Evolutionary conservation across 2,888 invertebrate species (phyloP).

Genomic region (Ethmia dodecea): DNA sequence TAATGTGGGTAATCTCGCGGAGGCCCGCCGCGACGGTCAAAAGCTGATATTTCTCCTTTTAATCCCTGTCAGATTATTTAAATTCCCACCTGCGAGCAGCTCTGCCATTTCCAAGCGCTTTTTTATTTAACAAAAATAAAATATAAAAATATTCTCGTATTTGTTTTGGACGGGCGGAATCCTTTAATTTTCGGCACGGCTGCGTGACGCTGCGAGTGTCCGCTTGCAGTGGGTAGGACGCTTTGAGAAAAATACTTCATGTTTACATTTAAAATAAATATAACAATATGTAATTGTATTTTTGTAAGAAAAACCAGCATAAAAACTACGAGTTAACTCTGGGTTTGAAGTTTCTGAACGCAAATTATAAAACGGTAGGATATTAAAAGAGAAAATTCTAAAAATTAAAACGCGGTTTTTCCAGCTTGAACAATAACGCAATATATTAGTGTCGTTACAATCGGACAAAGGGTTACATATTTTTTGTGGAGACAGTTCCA

Average conservation of each 20-base stretch:
- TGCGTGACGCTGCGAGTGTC: conserved; percentile 54
- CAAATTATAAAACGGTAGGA: not conserved
- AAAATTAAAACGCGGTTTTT: not conserved
- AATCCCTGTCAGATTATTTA: conserved; percentile 78
- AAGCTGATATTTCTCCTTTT: conserved; percentile 76
- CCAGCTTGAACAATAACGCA: conserved; percentile 17
- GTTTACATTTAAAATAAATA: conserved; percentile 35
- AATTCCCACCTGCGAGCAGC: conserved; percentile 73
- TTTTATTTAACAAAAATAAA: conserved; percentile 74
- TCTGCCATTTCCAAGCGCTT: conserved; percentile 45
- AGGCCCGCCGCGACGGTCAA: conserved; percentile 61
- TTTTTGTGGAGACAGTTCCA: conserved; percentile 31
- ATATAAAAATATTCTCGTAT: conserved; percentile 74
- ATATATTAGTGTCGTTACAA: conserved; percentile 37
- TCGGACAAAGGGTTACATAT: conserved; percentile 33
- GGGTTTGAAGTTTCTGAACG: too few species aligned
- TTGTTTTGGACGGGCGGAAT: conserved; percentile 74
- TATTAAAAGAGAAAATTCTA: not conserved
- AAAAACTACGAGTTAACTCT: too few species aligned
- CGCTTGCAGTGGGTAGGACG: conserved; percentile 50
- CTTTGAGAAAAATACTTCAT: conserved; percentile 59
- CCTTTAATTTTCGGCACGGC: conserved; percentile 73
- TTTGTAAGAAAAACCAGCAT: too few species aligned
- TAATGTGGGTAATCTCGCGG: conserved; percentile 59
- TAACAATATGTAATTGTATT: not conserved